phyloP scores from a whole-genome alignment of 2,888 invertebrate genomes.

The Phymatocera aterrima region DNA sequence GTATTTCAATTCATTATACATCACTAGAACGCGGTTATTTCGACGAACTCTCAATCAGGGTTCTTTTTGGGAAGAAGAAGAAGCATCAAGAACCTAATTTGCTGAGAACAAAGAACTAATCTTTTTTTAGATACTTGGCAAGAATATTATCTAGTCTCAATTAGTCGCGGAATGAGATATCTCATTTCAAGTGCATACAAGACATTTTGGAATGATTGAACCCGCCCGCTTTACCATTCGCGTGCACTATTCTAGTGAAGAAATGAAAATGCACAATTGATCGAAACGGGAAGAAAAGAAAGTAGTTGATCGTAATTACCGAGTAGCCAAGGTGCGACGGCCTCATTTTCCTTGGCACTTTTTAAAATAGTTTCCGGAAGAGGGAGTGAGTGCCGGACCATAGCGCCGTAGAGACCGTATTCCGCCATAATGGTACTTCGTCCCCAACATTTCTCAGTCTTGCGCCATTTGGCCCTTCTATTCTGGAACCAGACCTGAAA shows the following conservation, averaged over 20 bases:
- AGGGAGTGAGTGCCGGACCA: constrained; percentile 99
- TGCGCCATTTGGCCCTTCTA: constrained; percentile 98
- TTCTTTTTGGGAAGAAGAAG: background rate
- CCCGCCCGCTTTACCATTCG: background rate
- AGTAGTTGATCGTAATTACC: constrained; percentile 80
- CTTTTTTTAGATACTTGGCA: too few relatives aligned
- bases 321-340: constrained; percentile 99
- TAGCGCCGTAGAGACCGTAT: constrained; percentile 99
- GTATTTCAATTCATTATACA: background rate
- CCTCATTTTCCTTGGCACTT: constrained; percentile 96
- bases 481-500: constrained; percentile 99
- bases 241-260: background rate
- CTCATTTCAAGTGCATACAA: too few relatives aligned
- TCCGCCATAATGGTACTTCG: constrained; percentile 99
- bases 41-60: too few relatives aligned
- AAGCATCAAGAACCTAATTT: background rate
- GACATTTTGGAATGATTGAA: background rate
- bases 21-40: background rate
- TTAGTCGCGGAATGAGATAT: too few relatives aligned
- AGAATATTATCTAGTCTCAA: too few relatives aligned
- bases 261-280: background rate
- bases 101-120: background rate
- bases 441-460: constrained; percentile 99
- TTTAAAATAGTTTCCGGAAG: constrained; percentile 99
- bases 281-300: background rate